Conservation (phyloP, 2,113 vertebrate genomes). For the Mystacornis crossleyi region DNA sequence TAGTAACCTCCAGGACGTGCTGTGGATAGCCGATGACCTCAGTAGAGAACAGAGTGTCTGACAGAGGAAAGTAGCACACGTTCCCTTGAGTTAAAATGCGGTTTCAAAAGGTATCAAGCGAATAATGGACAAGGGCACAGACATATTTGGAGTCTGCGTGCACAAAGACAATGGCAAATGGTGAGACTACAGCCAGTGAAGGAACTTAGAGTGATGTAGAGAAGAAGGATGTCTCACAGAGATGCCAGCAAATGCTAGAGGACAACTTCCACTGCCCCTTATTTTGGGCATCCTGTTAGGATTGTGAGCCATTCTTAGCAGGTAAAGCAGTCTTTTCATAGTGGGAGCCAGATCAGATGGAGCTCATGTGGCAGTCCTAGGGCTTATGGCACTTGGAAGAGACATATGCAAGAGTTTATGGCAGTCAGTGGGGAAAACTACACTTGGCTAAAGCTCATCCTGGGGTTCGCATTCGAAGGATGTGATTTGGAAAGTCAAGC, state of each 20-base stretch:
- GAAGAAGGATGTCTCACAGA: background rate
- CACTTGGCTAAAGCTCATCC: background rate
- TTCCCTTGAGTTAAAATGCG: background rate
- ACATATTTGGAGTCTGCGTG: accelerated
- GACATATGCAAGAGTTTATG: background rate
- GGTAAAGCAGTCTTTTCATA: background rate
- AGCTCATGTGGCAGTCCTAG: background rate
- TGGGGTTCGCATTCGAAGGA: background rate
- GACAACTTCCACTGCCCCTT: background rate
- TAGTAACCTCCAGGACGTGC: background rate
- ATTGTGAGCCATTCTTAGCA: background rate
- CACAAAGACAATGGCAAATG: background rate
- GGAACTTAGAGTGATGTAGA: background rate
- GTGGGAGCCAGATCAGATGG: background rate
- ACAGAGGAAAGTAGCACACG: background rate
- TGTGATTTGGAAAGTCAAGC: background rate
- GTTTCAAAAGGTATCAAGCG: background rate
- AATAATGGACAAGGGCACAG: background rate
- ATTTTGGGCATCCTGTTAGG: background rate
- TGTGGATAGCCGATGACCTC: background rate
- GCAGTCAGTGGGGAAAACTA: background rate
- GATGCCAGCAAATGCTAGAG: background rate
- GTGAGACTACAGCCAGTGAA: background rate
- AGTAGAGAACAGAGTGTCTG: background rate
- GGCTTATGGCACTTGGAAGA: background rate